These are phyloP conservation scores for Arbacia lixula DNA, from an alignment of 53 echinoderm and acorn worm genomes.

Conservation along the genomic window DNA sequence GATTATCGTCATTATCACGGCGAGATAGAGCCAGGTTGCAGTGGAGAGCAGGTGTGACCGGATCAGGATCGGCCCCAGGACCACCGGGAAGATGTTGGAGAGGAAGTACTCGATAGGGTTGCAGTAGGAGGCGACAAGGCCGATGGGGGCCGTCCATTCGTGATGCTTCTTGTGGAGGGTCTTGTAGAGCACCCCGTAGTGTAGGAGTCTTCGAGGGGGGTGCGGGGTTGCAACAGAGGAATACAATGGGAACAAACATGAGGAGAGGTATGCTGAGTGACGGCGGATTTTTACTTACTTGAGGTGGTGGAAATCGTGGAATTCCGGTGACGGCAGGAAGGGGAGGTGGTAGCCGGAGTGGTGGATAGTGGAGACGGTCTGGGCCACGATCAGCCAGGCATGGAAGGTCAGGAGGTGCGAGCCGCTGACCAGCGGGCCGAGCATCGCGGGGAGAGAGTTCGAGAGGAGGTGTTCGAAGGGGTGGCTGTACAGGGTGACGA, in stretches of 20 bases:
- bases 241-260: too few relatives aligned
- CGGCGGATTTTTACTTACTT: too few relatives aligned
- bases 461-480: slow-evolving; percentile 75
- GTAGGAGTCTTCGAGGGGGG: slow-evolving; percentile 73
- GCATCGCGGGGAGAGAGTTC: slow-evolving; percentile 62
- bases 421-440: slow-evolving; percentile 77
- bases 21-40: slow-evolving; percentile 53
- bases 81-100: slow-evolving; percentile 78
- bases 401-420: slow-evolving; percentile 67
- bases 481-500: slow-evolving; percentile 70
- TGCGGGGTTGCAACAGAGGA: too few relatives aligned
- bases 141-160: slow-evolving; percentile 96
- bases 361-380: slow-evolving; percentile 47
- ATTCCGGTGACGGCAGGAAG: slow-evolving; percentile 81
- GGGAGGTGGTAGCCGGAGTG: slow-evolving; percentile 90
- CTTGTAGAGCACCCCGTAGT: slow-evolving; percentile 82
- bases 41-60: slow-evolving; percentile 70
- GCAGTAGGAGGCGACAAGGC: slow-evolving; percentile 81
- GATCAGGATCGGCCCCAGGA: slow-evolving; percentile 82
- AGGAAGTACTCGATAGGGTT: slow-evolving; percentile 89
- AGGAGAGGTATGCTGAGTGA: too few relatives aligned
- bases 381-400: slow-evolving; percentile 70
- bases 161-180: slow-evolving; percentile 93
- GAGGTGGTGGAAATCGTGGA: slow-evolving; percentile 85
- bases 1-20: slow-evolving; percentile 21